Conservation (phyloP, 2,888 invertebrate species). For the Periphyllus acericola region DNA sequence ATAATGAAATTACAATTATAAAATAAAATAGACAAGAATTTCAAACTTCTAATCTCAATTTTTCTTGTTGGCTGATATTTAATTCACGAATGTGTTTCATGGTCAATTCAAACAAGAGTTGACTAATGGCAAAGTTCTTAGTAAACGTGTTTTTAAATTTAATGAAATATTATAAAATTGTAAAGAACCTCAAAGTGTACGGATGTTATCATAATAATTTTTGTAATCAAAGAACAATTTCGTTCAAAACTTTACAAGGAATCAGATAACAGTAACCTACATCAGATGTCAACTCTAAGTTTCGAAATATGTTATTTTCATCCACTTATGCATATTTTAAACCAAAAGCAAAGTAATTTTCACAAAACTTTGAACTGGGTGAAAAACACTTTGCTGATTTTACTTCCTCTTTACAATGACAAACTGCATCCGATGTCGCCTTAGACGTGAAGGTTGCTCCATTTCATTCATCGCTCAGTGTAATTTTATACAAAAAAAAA, state of each 20-base stretch:
- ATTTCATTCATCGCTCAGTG: not conserved
- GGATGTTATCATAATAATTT: not conserved
- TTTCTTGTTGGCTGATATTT: no score
- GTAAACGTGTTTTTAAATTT: no score
- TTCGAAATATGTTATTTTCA: slow-evolving; percentile 6
- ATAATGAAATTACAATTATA: no score
- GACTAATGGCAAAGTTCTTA: no score
- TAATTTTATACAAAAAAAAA: not conserved
- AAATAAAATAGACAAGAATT: no score
- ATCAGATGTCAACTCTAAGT: slow-evolving; percentile 26
- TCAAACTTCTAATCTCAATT: no score
- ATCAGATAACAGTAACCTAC: slow-evolving; percentile 33
- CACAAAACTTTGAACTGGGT: slow-evolving; percentile 31
- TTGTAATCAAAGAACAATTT: not conserved
- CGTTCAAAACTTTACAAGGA: slow-evolving; percentile 19
- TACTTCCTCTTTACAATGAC: not conserved
- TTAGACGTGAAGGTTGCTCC: not conserved
- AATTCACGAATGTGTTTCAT: no score
- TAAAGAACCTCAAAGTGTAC: not conserved
- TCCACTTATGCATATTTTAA: slow-evolving; percentile 34
- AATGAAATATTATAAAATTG: no score
- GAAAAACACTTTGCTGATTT: slow-evolving; percentile 40
- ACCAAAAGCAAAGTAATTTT: not conserved
- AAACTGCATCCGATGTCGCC: slow-evolving; percentile 15
- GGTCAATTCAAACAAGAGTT: no score